phyloP scores from a whole-genome alignment of 1,140 invertebrate species.

The Drosophila grimshawi region DNA sequence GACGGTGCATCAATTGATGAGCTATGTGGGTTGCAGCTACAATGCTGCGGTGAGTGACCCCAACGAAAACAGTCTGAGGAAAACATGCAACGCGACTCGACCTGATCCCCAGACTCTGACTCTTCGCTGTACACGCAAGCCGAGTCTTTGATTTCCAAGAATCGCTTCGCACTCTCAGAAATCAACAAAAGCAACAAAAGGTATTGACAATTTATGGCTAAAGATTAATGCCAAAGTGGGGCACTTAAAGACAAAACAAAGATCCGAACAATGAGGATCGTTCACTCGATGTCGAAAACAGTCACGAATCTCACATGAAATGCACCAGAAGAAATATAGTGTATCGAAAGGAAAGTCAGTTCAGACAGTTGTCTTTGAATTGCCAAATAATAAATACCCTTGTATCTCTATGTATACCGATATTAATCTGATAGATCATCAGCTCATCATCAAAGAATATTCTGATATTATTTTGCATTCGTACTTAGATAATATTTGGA shows the following conservation, averaged over 20 bases:
- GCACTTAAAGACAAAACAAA: slow-evolving; percentile 20
- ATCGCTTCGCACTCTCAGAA: not conserved
- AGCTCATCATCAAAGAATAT: no score
- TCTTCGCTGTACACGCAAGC: slow-evolving; percentile 10
- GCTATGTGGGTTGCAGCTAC: slow-evolving; percentile 12
- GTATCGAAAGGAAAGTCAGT: no score
- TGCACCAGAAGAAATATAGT: not conserved
- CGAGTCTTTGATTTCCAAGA: slow-evolving; percentile 10
- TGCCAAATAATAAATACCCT: no score
- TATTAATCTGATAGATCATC: no score
- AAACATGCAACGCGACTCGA: slow-evolving; percentile 8
- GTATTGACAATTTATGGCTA: slow-evolving; percentile 43
- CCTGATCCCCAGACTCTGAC: slow-evolving; percentile 19
- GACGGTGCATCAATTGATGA: slow-evolving; percentile 43
- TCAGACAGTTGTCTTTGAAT: no score
- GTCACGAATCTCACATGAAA: not conserved
- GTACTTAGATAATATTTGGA: no score
- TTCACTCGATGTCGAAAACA: slow-evolving; percentile 12
- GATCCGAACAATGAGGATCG: slow-evolving; percentile 7
- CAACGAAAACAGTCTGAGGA: not conserved
- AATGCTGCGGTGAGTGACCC: slow-evolving; percentile 32
- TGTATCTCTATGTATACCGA: no score
- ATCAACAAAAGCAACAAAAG: slow-evolving; percentile 2
- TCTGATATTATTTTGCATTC: no score
- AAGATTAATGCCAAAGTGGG: slow-evolving; percentile 22